Evolutionary conservation across 2,888 invertebrate genomes (phyloP), one percentile per base, ranked within the genome.

Genomic region (Habrosyne pyritoides): DNA sequence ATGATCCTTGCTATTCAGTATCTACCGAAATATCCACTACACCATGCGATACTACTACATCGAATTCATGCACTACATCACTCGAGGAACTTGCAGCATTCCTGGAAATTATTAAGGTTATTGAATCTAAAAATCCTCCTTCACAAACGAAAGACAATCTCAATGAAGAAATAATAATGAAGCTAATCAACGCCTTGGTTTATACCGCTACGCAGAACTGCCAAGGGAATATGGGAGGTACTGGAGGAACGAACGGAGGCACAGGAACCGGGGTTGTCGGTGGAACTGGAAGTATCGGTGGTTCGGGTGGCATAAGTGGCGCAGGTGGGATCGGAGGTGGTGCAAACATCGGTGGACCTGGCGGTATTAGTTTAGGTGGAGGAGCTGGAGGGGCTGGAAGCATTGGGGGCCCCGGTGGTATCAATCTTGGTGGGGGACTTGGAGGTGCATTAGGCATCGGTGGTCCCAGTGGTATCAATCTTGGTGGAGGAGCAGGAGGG

Each of bases 111-210:
- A 30, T 61, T 1, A 60, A 59, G 53, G 47, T 58, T 8, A 6
- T 59, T 1, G 62, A 62, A 28, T 59, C 53, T 10, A 53, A 21
- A 10, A 54, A 53, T 52, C n/a, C 10, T 30, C 42, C 42, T 42
- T 42, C 42, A 42, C 47, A 47, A 47, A 56, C 53, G 8, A 62
- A 60, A 36, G 56, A 54, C 21, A 60, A 67, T 6, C 64, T 80
- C 10, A 79, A 81, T 26, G 87, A 88, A 57, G 84, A 83, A 54
- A 75, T 89, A 14, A 84, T 89, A 8, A 71, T 83, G 63, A 87
- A 84, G 59, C 68, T 89, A 30, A 78, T 89, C 10, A 86, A 88
- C 53, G 89, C 88, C 8, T 64, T 89, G 21, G 78, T 89, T 21
- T 79, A 76, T 26, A 83, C 81, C 2, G 77, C 84, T 10, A 80